phyloP scores from a whole-genome alignment of 2,797 vertebrate genomes.

The Chanos chanos region DNA sequence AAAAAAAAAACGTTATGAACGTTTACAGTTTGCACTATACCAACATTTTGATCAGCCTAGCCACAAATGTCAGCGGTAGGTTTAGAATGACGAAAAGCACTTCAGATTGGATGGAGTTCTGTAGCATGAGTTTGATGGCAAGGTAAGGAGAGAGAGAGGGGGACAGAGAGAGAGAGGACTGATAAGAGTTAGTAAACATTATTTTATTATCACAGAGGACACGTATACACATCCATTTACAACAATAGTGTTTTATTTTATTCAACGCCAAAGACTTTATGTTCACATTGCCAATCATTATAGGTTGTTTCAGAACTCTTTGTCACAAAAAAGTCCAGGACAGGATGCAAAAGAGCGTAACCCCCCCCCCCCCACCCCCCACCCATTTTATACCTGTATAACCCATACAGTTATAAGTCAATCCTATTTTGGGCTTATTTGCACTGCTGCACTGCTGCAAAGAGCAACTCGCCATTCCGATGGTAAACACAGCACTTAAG shows the following conservation, averaged over 20 bases:
- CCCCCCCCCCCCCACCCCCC: slow-evolving; percentile 40
- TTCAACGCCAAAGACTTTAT: slow-evolving; percentile 88
- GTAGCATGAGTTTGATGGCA: slow-evolving; percentile 68
- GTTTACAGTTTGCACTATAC: slow-evolving; percentile 99
- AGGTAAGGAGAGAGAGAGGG: slow-evolving; percentile 19
- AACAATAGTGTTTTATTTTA: slow-evolving; percentile 48
- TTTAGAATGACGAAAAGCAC: slow-evolving; percentile 81
- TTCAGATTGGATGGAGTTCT: slow-evolving; percentile 81
- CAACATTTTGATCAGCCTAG: slow-evolving; percentile 84
- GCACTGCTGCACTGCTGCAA: slow-evolving; percentile 60
- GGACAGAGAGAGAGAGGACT: not conserved
- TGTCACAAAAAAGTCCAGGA: slow-evolving; percentile 28
- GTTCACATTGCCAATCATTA: slow-evolving; percentile 47
- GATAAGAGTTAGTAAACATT: slow-evolving; percentile 1
- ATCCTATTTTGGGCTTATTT: slow-evolving; percentile 61
- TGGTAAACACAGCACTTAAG: slow-evolving; percentile 75
- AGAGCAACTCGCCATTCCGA: slow-evolving; percentile 40
- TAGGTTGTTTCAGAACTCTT: slow-evolving; percentile 57
- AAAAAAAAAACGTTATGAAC: slow-evolving; percentile 69
- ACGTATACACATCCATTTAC: slow-evolving; percentile 32
- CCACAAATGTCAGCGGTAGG: slow-evolving; percentile 80
- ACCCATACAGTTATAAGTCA: slow-evolving; percentile 30
- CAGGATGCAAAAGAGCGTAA: slow-evolving; percentile 15
- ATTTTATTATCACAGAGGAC: slow-evolving; percentile 21
- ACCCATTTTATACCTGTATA: slow-evolving; percentile 20